Base-by-base conservation (phyloP, 2,888 invertebrate species). In the Melanchra persicariae region DNA sequence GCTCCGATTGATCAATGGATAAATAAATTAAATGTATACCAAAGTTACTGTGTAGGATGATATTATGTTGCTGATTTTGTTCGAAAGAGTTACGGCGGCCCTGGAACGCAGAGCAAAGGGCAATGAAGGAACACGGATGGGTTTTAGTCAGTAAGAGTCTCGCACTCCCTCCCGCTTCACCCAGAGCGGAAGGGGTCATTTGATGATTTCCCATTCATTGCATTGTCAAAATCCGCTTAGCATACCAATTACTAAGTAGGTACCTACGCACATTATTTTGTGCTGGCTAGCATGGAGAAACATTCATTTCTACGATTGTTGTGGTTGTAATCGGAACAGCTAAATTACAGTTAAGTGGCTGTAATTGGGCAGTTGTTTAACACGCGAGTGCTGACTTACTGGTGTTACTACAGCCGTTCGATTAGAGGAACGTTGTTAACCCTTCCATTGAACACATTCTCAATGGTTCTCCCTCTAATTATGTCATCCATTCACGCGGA, bases 321-420 rank as follows among this genome's bases (percentile, higher is more conserved):
- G 66, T 26, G 12, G 34, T n/a, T n/a, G n/a, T 47, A 70, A 70
- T 43, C 58, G 61, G 51, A 62, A 65, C 55, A 57, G 37, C 68
- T 59, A 70, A 64, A 82, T 70, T 72, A 55, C 52, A 65, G 43
- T 67, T 57, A 82, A 82, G 58, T 74, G 73, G 63, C 30, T 63
- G 57, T 47, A 85, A 86, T 78, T 85, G 77, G 52, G 51, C 51
- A 71, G 51, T 70, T 74, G 60, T 58, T 68, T 63, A 65, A 69
- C 76, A 77, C 67, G 74, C 66, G 10, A 64, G 54, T 59, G 59
- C 51, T 15, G n/a, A 68, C 45, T 52, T 72, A 51, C 52, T 73
- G 57, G 26, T 47, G 52, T 24, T 54, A 54, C 12, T 26, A 22
- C 34, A 40, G 24, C 2, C 47, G 12, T 37, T 57, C 43, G 37